Evolutionary conservation across 2,797 vertebrate genomes (phyloP).

Genomic region (Hypotaenidia okinawae): DNA sequence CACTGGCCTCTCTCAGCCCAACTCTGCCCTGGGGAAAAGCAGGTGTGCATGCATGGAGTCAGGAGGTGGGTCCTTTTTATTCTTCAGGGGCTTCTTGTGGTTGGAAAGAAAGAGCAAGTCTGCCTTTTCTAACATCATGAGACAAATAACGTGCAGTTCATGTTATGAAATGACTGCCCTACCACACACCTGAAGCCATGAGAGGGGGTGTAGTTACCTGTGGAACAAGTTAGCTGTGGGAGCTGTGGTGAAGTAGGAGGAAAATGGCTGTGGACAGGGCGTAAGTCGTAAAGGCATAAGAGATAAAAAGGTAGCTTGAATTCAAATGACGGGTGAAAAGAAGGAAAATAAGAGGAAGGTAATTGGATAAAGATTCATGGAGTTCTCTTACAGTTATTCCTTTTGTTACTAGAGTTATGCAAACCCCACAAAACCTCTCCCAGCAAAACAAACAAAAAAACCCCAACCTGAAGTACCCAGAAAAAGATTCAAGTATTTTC

Average conservation of each 20-base stretch:
- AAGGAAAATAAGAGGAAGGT: not conserved
- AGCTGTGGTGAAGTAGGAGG: not conserved
- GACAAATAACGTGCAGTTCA: not conserved
- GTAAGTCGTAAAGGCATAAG: not conserved
- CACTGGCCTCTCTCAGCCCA: not conserved
- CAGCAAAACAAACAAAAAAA: not conserved
- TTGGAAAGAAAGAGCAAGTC: not conserved
- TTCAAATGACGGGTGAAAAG: not conserved
- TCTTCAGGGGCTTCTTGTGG: not conserved
- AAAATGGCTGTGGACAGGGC: not conserved
- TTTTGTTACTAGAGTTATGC: not conserved
- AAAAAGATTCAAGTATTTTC: not conserved
- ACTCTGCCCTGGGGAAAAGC: not conserved
- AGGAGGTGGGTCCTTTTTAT: not conserved
- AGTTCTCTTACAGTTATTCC: not conserved
- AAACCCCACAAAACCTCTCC: not conserved
- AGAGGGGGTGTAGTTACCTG: not conserved
- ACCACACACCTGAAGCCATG: not conserved
- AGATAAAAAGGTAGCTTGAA: not conserved
- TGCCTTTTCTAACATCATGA: not conserved
- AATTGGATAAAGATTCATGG: not conserved
- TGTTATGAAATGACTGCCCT: not conserved
- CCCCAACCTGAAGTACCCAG: fast-evolving
- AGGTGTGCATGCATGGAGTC: not conserved
- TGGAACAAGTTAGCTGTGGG: not conserved